Evolutionary conservation across 2,113 vertebrate species (phyloP), one percentile per base, ranked within the genome.

Genomic region (Ctenomys sociabilis): DNA sequence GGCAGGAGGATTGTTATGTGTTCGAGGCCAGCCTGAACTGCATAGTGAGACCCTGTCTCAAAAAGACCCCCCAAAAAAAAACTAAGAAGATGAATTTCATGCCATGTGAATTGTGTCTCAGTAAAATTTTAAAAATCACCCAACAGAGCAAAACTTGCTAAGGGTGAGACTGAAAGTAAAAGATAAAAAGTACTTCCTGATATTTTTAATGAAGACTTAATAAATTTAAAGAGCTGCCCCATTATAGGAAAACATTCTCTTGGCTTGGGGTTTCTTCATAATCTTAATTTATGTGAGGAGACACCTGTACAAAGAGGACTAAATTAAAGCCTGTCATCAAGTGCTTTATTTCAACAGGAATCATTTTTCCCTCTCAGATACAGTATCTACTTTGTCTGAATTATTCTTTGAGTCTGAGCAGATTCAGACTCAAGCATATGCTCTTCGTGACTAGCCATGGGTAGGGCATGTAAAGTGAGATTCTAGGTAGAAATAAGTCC

Each of bases 401-500:
- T 40, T 95, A 30, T 84, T 93, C 68, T 88, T 82, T 93, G 70
- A 96, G 72, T 88, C 9, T 90, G 61, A 93, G 81, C 66, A 95
- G 77, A 32, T 73, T 57, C 54, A 57, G 54, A 57, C 54, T 57
- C 54, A 57, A 57, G 19, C 19, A 57, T 57, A 57, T 57, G 54
- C 54, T 57, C 54, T 57, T 57, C 4, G 54, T 57, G 54, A 57
- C 14, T 57, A 92, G 35, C 81, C 21, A 37, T 68, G 91, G 93
- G 77, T 90, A 85, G 40, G 94, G 37, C 68, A 80, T 91, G 83
- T 87, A 90, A 66, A 94, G 70, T 78, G 88, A 97, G 40, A 37
- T 82, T 88, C 63, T 91, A 93, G 88, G 72, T 88, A 94, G 59
- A 95, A 94, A 63, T 64, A 92, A 97, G 68, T 70, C 82, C 80